Evolutionary conservation across 2,113 vertebrate genomes (phyloP), one percentile per base, ranked within the genome.

Genomic region (Oncorhynchus nerka): DNA sequence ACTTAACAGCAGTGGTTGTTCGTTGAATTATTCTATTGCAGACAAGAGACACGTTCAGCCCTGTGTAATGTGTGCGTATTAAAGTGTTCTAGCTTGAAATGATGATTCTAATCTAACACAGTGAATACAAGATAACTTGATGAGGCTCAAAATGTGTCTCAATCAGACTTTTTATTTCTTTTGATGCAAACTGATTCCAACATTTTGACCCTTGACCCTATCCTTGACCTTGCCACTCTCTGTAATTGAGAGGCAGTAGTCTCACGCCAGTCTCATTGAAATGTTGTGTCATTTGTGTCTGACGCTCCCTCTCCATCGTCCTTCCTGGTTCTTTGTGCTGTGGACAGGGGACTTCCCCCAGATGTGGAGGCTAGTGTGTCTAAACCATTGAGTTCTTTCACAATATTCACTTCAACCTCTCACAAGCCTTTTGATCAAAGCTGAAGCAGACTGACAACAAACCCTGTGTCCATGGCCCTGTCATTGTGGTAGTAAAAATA

Each of bases 231-330:
- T 75, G 4, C 19, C 59, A 15, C 9, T 15, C 9, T 15, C 64
- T 30, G 73, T 34, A 80, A 74, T 5, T 16, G 61, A 79, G 85
- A 89, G 80, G 75, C 81, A 55, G 57, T 75, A 81, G 57, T 15
- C 81, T 83, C 77, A 8, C 59, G 62, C 15, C 77, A 78, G 9
- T 76, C 85, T 89, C 77, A 87, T 72, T 84, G 89, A 90, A 76
- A 84, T 92, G 88, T 90, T 91, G 84, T 91, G 88, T 88, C 88
- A 81, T 84, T 34, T n/a, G 39, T 80, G 75, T 81, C 75, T 59
- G 15, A 71, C 69, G 67, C 62, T 69, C 78, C 75, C 61, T 77
- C 77, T 48, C 5, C 65, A 20, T 67, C 57, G 83, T 81, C 51
- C 81, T 87, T 91, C 91, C 91, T 90, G 86, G 84, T 30, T 75